These are phyloP conservation scores for Aproaerema taeniolella DNA, from an alignment of 2,888 invertebrate species.

Conservation along the genomic window DNA sequence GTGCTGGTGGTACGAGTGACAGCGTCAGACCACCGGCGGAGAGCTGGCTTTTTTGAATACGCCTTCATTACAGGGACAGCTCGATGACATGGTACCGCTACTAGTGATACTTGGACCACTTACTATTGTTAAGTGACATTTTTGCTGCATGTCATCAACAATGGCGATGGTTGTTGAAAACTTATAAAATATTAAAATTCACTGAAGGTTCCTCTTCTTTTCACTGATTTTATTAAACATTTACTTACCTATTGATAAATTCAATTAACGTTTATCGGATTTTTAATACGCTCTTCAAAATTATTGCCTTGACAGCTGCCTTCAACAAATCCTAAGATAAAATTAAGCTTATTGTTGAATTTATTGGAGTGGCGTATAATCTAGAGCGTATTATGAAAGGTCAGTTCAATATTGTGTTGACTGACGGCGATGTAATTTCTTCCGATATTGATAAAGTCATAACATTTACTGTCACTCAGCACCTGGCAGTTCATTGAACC, in stretches of 20 bases:
- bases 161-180: no score
- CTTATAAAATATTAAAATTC: no score
- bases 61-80: constrained; percentile 55
- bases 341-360: constrained; percentile 44
- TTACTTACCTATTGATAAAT: background rate
- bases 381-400: constrained; percentile 62
- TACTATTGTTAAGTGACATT: constrained; percentile 13
- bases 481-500: constrained; percentile 63
- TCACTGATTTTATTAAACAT: no score
- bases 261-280: background rate
- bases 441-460: constrained; percentile 60
- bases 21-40: constrained; percentile 59
- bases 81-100: constrained; percentile 46
- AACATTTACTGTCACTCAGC: constrained; percentile 56
- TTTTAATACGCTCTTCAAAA: constrained; percentile 1
- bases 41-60: constrained; percentile 57
- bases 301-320: constrained; percentile 45
- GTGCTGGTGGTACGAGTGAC: constrained; percentile 35
- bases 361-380: constrained; percentile 48
- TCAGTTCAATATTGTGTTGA: constrained; percentile 54
- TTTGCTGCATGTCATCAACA: background rate
- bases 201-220: no score
- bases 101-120: constrained; percentile 30
- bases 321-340: constrained; percentile 37
- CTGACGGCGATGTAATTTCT: constrained; percentile 61